Evolutionary conservation across 2,797 vertebrate genomes (phyloP), one percentile per base, ranked within the genome.

Genomic region (Cichlasoma orientale): DNA sequence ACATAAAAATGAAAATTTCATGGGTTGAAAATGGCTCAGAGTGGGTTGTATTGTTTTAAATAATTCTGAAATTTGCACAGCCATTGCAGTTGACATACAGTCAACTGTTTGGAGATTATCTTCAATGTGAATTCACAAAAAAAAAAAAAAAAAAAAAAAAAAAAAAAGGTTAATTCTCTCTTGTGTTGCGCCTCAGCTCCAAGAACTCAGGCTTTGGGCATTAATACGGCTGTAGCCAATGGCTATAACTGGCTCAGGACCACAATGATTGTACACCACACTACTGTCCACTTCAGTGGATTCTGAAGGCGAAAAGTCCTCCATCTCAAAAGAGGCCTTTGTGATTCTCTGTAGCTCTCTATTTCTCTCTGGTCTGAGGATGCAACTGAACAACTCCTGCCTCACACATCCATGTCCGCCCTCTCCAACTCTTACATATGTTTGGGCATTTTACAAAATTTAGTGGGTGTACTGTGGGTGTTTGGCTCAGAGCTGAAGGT

Each of bases 391-490:
- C 63, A 29, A 50, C 41, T 68, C 25, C 63, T 68, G 44, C 25
- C 38, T 68, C 63, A 29, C 63, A 9, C n/a, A 31, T 50, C 63
- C 2, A 7, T 68, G 25, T 50, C 63, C 44, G 6, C 25, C 19
- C 6, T 31, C 63, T 50, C 63, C 50, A 50, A 50, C 44, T 66
- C 61, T 50, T 44, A n/a, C 44, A 68, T 50, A 68, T 29, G 25
- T 68, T 68, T 68, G 63, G 29, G 44, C 44, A 27, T 50, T 68
- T 68, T 68, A 68, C 63, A 68, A 50, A 31, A 68, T 68, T 68
- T 68, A 50, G 25, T 50, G 63, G 44, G 44, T 68, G 63, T 25
- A 68, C 25, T 68, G 18, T 68, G 63, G 63, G 25, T 68, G 63
- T 68, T 68, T 50, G 4, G 44, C 44, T 68, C 44, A 50, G 44